Evolutionary conservation across 2,888 invertebrate species (phyloP), one percentile per base, ranked within the genome.

Genomic region (Drosophila eohydei): DNA sequence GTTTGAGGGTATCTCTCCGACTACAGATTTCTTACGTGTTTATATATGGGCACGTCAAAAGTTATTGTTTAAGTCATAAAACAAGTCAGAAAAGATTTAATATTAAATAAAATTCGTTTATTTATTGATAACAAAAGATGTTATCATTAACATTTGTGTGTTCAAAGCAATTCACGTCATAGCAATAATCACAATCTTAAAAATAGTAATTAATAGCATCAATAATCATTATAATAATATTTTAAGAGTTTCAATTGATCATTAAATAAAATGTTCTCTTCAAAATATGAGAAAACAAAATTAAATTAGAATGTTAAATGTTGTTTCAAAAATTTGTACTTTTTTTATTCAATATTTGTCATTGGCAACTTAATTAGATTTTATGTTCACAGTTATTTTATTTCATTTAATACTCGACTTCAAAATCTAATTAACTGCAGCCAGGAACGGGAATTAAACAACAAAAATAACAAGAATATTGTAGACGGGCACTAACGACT

Each of bases 341-440:
- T 32, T 43, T 40, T 28, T 65, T 68, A 68, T 58, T 8, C 51
- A 41, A 54, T 59, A 40, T 56, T 60, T 68, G 40, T 67, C 52
- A 41, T 76, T 83, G 59, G 83, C 83, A 74, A 86, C 87, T 86
- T 66, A 77, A 88, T 86, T 86, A 63, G 12, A 38, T 46, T 28
- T 43, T 63, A 62, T 50, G 55, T 30, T 30, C n/a, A 44, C 54
- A 76, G 70, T 65, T 68, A 71, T 54, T 71, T 72, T 48, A 67
- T 51, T 68, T 54, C 63, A 52, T 65, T 70, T 40, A 61, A 66
- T 44, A 26, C 43, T 38, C 38, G 40, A 32, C 28, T 74, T 30
- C 7, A 43, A 61, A 41, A 16, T 51, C 46, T 38, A 44, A 43
- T 36, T 51, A 41, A 51, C 41, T 71, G 58, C 21, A 21, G 48